phyloP scores from a whole-genome alignment of 2,797 vertebrate species.

The Sebastolobus altivelis region DNA sequence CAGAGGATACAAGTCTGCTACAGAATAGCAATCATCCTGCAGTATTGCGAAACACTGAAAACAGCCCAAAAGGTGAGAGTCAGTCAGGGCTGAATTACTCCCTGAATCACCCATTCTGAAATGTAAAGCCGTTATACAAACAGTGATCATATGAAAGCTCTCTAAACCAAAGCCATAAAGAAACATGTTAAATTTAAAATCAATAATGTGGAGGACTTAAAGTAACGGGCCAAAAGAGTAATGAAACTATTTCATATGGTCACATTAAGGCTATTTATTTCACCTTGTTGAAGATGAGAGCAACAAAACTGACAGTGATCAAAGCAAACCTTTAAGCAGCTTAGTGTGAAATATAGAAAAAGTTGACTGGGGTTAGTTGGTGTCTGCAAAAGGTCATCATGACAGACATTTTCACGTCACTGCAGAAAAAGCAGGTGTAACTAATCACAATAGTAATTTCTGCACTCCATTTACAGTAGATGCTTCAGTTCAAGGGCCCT shows the following conservation, averaged over 20 bases:
- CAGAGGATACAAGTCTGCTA: not conserved
- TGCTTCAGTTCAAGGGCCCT: not conserved
- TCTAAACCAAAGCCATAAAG: not conserved
- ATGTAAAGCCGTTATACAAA: not conserved
- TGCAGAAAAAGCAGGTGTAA: not conserved
- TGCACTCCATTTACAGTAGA: not conserved
- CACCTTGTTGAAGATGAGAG: not conserved
- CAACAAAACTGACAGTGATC: not conserved
- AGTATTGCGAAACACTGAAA: slow-evolving; percentile 12
- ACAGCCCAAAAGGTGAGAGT: not conserved
- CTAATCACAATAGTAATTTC: not conserved
- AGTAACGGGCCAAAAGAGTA: not conserved
- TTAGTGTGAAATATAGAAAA: too few species aligned
- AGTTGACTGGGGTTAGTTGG: too few species aligned
- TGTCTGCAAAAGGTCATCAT: too few species aligned
- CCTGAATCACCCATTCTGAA: slow-evolving; percentile 1
- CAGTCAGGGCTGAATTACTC: not conserved
- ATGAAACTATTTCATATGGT: not conserved
- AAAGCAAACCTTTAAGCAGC: not conserved
- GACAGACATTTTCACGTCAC: too few species aligned
- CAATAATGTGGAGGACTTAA: not conserved
- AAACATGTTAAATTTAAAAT: not conserved
- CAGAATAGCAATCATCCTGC: not conserved
- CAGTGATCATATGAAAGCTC: not conserved
- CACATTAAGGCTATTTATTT: not conserved